These are phyloP conservation scores for Panthera tigris DNA, from an alignment of 2,113 vertebrate species.

Conservation along the genomic window DNA sequence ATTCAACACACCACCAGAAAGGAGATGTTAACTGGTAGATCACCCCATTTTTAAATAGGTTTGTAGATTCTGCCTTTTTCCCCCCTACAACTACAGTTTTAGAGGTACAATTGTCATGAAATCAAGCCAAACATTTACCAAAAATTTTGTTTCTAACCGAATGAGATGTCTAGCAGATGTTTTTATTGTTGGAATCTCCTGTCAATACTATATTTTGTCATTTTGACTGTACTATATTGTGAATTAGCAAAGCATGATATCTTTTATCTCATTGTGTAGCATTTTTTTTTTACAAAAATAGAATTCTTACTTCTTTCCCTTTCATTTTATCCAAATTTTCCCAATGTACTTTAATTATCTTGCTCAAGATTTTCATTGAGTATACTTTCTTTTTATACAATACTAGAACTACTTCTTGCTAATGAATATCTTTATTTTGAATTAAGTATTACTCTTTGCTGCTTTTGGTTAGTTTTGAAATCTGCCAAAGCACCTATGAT, in stretches of 20 bases:
- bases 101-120: background rate
- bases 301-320: background rate
- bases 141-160: background rate
- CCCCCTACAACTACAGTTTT: background rate
- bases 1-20: background rate
- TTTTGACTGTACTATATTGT: background rate
- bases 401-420: background rate
- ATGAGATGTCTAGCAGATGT: background rate
- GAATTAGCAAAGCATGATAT: background rate
- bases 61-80: background rate
- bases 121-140: background rate
- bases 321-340: background rate
- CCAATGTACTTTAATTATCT: background rate
- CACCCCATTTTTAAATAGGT: background rate
- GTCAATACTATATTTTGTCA: background rate
- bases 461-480: background rate
- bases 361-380: background rate
- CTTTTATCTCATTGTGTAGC: background rate
- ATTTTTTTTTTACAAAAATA: background rate
- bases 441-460: background rate
- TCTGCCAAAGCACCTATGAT: background rate
- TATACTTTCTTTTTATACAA: background rate
- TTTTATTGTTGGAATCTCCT: background rate
- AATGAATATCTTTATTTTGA: constrained; percentile 5
- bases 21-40: background rate